Conservation (phyloP, 2,113 vertebrate species). For the Canis aureus region DNA sequence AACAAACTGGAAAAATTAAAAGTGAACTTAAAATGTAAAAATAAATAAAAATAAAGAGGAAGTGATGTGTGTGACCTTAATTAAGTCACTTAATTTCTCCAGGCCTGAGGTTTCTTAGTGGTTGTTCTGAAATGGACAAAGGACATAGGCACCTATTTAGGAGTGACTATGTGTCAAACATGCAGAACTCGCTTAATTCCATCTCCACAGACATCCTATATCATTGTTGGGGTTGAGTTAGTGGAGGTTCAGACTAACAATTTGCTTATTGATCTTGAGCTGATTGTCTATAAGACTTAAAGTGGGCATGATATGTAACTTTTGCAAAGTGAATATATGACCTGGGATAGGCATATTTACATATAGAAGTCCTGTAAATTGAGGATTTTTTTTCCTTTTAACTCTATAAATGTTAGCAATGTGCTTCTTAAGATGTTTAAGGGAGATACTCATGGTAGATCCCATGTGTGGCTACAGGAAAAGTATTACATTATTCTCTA, state of each 20-base stretch:
- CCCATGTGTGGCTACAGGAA: background rate
- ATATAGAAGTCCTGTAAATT: background rate
- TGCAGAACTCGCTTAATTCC: background rate
- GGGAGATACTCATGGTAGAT: background rate
- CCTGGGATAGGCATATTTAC: fast-evolving
- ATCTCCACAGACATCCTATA: background rate
- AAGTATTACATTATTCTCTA: background rate
- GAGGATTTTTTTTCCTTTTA: background rate
- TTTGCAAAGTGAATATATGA: background rate
- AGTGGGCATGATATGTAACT: fast-evolving
- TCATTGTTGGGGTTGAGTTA: background rate
- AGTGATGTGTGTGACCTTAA: background rate
- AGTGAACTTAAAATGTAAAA: background rate
- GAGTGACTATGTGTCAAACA: background rate
- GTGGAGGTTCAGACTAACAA: background rate
- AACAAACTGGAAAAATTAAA: background rate
- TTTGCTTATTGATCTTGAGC: background rate
- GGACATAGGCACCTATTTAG: background rate
- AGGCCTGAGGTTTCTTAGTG: background rate
- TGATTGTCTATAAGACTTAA: background rate
- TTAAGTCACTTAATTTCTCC: background rate
- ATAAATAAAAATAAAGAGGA: too few species aligned
- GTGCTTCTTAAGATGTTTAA: background rate
- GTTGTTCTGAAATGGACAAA: background rate
- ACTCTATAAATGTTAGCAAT: background rate